Evolutionary conservation across 2,113 vertebrate species (phyloP), one percentile per base, ranked within the genome.

Genomic region (Perca schrenkii): DNA sequence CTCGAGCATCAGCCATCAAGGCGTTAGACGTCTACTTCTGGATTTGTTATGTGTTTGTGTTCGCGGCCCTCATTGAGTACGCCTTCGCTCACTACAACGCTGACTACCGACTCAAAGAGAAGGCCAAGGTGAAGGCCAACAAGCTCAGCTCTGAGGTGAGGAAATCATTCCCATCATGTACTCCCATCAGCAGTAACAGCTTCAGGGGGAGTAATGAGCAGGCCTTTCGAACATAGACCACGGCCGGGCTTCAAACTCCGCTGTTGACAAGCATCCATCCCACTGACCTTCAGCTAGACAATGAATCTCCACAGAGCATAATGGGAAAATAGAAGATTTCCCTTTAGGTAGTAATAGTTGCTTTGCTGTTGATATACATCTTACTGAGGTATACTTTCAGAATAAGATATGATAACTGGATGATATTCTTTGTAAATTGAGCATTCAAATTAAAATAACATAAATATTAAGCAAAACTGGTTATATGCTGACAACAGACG

Each of bases 11-110:
- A 0, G 97, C 98, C 87, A 98, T 99, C 93, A 99, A 99, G 91
- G 98, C 98, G 0, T 87, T 99, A 70, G 98, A 99, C 0, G 98
- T 99, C 69, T 99, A 99, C 94, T 99, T 99, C 96, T 99, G 98
- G 97, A 99, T 99, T 92, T 99, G 98, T 85, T 99, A 99, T 0
- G 97, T 99, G 52, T 99, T 99, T 62, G 98, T 99, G 83, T 99
- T 99, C 0, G 98, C 98, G 0, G 98, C 98, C 0, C 93, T 99
- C 89, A 98, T 99, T 8, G 98, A 99, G 86, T 99, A 99, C 0
- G 98, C 98, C 61, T 99, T 99, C 31, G 98, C 98, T 17, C 98
- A 99, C 93, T 99, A 98, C 94, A 99, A 97, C 0, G 98, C 98
- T 0, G 98, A 99, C 95, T 99, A 96, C 95, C 94, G 97, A 88